Conservation (phyloP, 2,797 vertebrate species). For the Myiotriccus ornatus region DNA sequence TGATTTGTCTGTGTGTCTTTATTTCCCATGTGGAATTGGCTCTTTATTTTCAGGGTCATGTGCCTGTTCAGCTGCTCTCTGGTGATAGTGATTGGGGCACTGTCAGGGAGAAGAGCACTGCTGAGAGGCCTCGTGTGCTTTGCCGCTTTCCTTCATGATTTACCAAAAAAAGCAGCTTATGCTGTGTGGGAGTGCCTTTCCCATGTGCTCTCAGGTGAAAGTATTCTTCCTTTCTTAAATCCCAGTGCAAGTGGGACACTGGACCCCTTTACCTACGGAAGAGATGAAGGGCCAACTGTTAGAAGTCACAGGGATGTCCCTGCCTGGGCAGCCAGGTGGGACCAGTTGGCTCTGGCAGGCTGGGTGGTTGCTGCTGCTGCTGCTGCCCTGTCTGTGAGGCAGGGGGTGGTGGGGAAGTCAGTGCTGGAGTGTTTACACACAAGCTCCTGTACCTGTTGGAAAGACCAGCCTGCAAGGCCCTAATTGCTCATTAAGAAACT, state of each 20-base stretch:
- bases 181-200: neutral
- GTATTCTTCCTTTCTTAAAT: neutral
- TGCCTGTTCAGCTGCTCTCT: neutral
- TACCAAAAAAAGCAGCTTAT: neutral
- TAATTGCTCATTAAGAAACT: neutral
- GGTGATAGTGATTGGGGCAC: neutral
- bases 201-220: neutral
- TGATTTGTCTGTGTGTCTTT: neutral
- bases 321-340: neutral
- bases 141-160: neutral
- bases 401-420: neutral
- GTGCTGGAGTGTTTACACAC: neutral
- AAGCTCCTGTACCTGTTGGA: neutral
- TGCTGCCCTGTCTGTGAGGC: rapidly evolving
- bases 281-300: neutral
- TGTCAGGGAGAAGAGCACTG: neutral
- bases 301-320: neutral
- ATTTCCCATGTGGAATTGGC: neutral
- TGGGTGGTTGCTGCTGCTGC: neutral
- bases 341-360: neutral
- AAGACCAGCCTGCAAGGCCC: neutral
- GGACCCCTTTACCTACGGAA: neutral
- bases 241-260: neutral
- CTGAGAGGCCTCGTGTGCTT: rapidly evolving
- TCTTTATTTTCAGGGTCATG: neutral